Percentiles rank a stretch among this genome's conserved stretches.
Evolutionary conservation across 2,113 vertebrate species (phyloP).

Genomic region (Sebastes fasciatus): DNA sequence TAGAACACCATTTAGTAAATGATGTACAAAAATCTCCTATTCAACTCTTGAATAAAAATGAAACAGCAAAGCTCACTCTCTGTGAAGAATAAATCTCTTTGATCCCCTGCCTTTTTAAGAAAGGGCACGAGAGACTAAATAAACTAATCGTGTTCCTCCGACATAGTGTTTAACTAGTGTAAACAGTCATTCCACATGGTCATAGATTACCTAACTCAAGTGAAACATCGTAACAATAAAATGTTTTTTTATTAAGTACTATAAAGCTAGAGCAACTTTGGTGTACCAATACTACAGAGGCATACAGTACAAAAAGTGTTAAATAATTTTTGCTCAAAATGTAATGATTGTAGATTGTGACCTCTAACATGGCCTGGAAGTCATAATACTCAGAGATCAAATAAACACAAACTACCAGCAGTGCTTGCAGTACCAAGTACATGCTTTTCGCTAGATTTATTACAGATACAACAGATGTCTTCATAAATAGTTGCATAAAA

Average conservation of each 20-base stretch:
- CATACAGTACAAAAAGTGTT: constrained; percentile 76
- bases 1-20: constrained; percentile 43
- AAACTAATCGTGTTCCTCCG: constrained; percentile 27
- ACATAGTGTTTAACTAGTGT: constrained; percentile 67
- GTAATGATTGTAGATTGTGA: constrained; percentile 73
- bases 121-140: constrained; percentile 8
- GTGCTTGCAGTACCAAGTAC: constrained; percentile 92
- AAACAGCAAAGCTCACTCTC: constrained; percentile 3
- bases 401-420: constrained; percentile 90
- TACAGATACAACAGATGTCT: constrained; percentile 98
- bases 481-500: constrained; percentile 99
- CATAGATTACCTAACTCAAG: constrained; percentile 54
- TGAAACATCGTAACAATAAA: constrained; percentile 59
- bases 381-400: constrained; percentile 82
- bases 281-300: constrained; percentile 80
- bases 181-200: constrained; percentile 75
- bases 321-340: constrained; percentile 65
- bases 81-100: constrained; percentile 1
- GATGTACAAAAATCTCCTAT: constrained; percentile 34
- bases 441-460: constrained; percentile 98
- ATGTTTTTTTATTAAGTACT: constrained; percentile 65
- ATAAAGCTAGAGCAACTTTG: constrained; percentile 84
- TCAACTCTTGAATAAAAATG: constrained; percentile 7
- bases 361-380: constrained; percentile 82
- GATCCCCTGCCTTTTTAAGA: constrained; percentile 14